Conservation (phyloP, 2,797 vertebrate genomes). For the Channallabes apus region DNA sequence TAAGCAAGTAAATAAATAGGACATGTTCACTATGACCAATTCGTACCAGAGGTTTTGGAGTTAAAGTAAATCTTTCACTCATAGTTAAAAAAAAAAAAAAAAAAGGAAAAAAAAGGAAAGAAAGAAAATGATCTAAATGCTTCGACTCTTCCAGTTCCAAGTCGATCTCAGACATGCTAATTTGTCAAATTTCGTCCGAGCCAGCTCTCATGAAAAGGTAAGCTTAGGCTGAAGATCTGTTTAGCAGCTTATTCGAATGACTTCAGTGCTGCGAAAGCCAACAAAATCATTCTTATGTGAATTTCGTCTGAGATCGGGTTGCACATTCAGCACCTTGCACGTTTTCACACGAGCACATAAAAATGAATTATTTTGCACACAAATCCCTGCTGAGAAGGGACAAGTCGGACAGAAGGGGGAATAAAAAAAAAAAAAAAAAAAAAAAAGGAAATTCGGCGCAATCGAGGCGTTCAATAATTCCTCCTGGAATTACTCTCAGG, state of each 20-base stretch:
- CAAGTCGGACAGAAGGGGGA: background rate
- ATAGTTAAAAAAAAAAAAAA: background rate
- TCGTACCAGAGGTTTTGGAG: background rate
- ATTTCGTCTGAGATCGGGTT: constrained; percentile 10
- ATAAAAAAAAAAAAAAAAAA: background rate
- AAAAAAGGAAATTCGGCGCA: constrained; percentile 2
- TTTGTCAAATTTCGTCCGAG: background rate
- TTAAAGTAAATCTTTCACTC: background rate
- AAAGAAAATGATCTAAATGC: background rate
- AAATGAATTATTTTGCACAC: constrained; percentile 45
- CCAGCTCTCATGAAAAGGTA: background rate
- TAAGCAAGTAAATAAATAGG: too few species aligned
- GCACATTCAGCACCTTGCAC: constrained; percentile 36
- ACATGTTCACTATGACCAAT: background rate
- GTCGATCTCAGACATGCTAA: constrained; percentile 18
- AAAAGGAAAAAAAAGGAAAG: background rate
- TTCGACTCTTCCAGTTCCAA: background rate
- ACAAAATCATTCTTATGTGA: constrained; percentile 16
- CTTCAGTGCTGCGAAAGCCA: background rate
- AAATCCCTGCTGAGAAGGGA: constrained; percentile 38
- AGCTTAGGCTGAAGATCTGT: constrained; percentile 3
- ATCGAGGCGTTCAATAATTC: constrained; percentile 47
- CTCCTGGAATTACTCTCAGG: constrained; percentile 53
- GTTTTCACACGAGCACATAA: constrained; percentile 49
- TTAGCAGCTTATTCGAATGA: constrained; percentile 8